Evolutionary conservation across 2,888 invertebrate species (phyloP), one percentile per base, ranked within the genome.

Genomic region (Tanypteryx hageni): DNA sequence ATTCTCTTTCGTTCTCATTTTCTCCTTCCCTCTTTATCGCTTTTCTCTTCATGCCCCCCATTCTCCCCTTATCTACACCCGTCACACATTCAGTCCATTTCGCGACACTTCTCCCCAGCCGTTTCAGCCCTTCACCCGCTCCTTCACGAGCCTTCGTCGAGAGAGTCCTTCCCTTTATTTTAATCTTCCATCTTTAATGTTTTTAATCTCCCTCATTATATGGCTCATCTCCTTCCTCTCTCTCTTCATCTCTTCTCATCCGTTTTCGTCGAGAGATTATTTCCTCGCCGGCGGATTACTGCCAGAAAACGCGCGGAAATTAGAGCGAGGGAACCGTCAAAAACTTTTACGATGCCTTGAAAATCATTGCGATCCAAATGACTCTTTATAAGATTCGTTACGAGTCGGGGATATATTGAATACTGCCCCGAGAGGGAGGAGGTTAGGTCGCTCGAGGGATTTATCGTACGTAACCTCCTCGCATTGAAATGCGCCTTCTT

Each of bases 361-460:
- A 76, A 76, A 27, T 76, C 27, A 11, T 13, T 27, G 22, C 13
- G 76, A 76, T 76, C 9, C 76, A 27, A 76, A 76, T 27, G 76
- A 76, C 27, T 4, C 76, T 27, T 44, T 76, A 76, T 27, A 76
- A 27, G 76, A 76, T 14, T 18, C 13, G 11, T 5, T 76, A 27
- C 76, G 76, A 76, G 22, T 27, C 27, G 76, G 76, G 44, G 44
- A 76, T 18, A 76, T 76, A 76, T 22, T 76, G 76, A 76, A 76
- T 11, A 27, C 22, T 22, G 44, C 22, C 27, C 76, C 4, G 8
- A 13, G 22, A 4, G 1, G 22, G n/a, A 22, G 76, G 76, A 76
- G 76, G 44, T 44, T 44, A 44, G 44, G 44, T 44, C 44, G 1
- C 44, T 44, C 44, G 44, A 76, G 76, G 13, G 18, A 68, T 68